phyloP scores from a whole-genome alignment of 2,888 invertebrate genomes.

The Xylophagus ater region DNA sequence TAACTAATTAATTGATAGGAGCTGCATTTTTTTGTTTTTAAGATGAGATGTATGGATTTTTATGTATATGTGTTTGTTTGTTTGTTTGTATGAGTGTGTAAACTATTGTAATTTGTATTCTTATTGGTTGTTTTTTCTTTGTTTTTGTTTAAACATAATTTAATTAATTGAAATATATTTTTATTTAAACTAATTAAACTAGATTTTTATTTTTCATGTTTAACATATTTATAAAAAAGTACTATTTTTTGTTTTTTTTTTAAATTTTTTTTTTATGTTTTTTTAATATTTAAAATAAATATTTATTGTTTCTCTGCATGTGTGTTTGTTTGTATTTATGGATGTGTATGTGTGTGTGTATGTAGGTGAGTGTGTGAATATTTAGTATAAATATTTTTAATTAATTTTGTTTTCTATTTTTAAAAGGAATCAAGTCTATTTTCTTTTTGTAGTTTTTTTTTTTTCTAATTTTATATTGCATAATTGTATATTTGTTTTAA shows the following conservation, averaged over 20 bases:
- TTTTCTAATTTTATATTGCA: too few relatives aligned
- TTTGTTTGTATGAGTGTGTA: conserved; percentile 7
- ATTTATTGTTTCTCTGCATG: too few relatives aligned
- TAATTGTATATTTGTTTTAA: too few relatives aligned
- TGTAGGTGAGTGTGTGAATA: conserved; percentile 4
- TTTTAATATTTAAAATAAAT: conserved; percentile 2
- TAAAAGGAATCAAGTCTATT: neutral
- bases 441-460: too few relatives aligned
- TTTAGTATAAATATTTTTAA: conserved; percentile 10
- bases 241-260: too few relatives aligned
- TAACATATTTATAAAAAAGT: too few relatives aligned
- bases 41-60: too few relatives aligned
- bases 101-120: conserved; percentile 22
- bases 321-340: too few relatives aligned
- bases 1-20: conserved; percentile 4
- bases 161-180: too few relatives aligned
- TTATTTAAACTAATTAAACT: too few relatives aligned
- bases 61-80: too few relatives aligned
- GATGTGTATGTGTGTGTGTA: neutral
- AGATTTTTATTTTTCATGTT: too few relatives aligned
- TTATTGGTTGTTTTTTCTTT: conserved; percentile 30
- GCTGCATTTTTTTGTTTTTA: conserved; percentile 2
- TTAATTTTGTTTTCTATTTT: conserved; percentile 14
- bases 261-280: neutral
- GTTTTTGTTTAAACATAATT: conserved; percentile 28